Conservation (phyloP, 2,888 invertebrate genomes). For the Drosophila rubida region DNA sequence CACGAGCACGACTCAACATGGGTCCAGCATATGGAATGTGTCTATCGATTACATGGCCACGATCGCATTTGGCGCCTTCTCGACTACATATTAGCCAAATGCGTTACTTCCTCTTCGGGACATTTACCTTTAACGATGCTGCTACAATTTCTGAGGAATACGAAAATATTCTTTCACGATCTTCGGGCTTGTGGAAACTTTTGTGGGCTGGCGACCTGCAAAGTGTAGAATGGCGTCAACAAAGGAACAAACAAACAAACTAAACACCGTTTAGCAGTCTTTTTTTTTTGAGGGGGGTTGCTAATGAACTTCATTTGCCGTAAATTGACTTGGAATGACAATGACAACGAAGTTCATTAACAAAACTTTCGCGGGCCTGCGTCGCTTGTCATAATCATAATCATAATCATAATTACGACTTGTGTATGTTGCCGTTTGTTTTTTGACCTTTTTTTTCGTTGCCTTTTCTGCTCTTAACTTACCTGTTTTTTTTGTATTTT, state of each 20-base stretch:
- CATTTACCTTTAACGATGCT: too few species aligned
- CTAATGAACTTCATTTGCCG: conserved; percentile 67
- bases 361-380: conserved; percentile 53
- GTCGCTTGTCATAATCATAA: conserved; percentile 51
- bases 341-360: conserved; percentile 67
- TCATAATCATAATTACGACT: conserved; percentile 59
- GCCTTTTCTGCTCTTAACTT: conserved; percentile 7
- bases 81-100: not conserved
- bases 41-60: not conserved
- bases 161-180: too few species aligned
- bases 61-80: not conserved
- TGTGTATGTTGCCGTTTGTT: conserved; percentile 50
- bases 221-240: conserved; percentile 3
- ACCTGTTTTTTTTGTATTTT: conserved; percentile 18
- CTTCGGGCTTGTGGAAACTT: not conserved
- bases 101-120: too few species aligned
- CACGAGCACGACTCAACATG: not conserved
- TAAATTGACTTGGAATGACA: conserved; percentile 60
- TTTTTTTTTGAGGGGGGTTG: conserved; percentile 27
- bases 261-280: conserved; percentile 41
- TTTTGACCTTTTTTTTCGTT: conserved; percentile 36
- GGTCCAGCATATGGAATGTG: not conserved
- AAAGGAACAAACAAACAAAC: conserved; percentile 29
- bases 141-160: too few species aligned
- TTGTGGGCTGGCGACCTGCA: not conserved